Evolutionary conservation across 2,113 vertebrate species (phyloP).

Genomic region (Andinoacara biseriatus): DNA sequence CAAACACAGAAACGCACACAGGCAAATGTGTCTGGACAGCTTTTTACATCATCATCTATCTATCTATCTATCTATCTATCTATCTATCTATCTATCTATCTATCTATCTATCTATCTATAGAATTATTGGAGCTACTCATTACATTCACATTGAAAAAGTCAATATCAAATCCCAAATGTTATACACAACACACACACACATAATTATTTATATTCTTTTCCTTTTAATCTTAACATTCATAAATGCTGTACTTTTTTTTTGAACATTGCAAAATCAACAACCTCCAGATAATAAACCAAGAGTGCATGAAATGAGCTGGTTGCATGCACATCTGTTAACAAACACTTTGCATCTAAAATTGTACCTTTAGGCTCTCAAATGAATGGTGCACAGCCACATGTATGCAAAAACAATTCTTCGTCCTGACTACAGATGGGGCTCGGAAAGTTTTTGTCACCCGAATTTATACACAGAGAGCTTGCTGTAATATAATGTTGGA

Average conservation of each 20-base stretch:
- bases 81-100: no score
- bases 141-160: not conserved
- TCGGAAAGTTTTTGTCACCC: constrained; percentile 17
- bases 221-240: not conserved
- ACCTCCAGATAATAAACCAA: constrained; percentile 29
- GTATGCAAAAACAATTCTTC: not conserved
- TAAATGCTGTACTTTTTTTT: not conserved
- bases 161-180: constrained; percentile 15
- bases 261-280: constrained; percentile 30
- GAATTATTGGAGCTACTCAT: no score
- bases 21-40: constrained; percentile 11
- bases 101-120: no score
- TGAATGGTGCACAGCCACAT: not conserved
- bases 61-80: no score
- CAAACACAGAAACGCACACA: not conserved
- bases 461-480: constrained; percentile 28
- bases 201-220: not conserved
- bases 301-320: constrained; percentile 39
- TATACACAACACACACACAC: not conserved
- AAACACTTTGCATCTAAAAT: constrained; percentile 5
- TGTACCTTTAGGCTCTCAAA: constrained; percentile 39
- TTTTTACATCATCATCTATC: no score
- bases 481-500: not conserved
- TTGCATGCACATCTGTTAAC: constrained; percentile 45
- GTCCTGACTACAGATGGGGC: not conserved